Evolutionary conservation across 2,113 vertebrate species (phyloP), one percentile per base, ranked within the genome.

Genomic region (Phylloscopus whistleri): DNA sequence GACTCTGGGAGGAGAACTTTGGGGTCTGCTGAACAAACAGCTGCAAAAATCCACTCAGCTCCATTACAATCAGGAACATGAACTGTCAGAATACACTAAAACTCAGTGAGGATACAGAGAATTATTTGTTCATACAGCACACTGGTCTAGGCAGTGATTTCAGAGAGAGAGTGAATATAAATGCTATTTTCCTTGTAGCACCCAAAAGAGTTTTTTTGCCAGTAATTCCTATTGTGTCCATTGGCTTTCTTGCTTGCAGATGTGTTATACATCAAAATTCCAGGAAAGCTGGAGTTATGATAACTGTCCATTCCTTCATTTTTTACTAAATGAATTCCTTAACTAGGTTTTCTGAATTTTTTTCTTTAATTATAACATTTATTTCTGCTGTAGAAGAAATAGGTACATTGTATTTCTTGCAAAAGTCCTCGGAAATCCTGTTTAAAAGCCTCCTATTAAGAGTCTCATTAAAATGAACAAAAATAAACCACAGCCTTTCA

Each of bases 1-100:
- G 63, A 77, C 62, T 89, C 39, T 68, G 43, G 55, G 67, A 79
- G 91, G 44, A 93, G 31, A 56, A 44, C 56, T 93, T 85, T 79
- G 80, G 84, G 89, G 48, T 73, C 80, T 88, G 49, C 51, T 70
- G 53, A 81, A n/a, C 83, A 80, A 97, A 92, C 64, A 92, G 52
- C 79, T 90, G 84, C 44, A 86, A 43, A 81, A 80, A 90, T 15
- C 43, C 68, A 70, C 74, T 80, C 16, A 3, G 46, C 59, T 62
- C 62, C 67, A 59, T 53, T 70, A 41, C 88, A 89, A 79, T 28
- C 49, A 92, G 74, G 70, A 70, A 37, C 39, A 48, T 27, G 13
- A 89, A 85, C 48, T 96, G 20, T 69, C 39, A 81, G 67, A 91
- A 87, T 75, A 69, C 51, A 64, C 87, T 56, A 95, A 90, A 94